A percentile compares a stretch with the other conserved stretches of the same genome.
Conservation (phyloP, 2,113 vertebrate genomes). For the Porphyrio hochstetteri region DNA sequence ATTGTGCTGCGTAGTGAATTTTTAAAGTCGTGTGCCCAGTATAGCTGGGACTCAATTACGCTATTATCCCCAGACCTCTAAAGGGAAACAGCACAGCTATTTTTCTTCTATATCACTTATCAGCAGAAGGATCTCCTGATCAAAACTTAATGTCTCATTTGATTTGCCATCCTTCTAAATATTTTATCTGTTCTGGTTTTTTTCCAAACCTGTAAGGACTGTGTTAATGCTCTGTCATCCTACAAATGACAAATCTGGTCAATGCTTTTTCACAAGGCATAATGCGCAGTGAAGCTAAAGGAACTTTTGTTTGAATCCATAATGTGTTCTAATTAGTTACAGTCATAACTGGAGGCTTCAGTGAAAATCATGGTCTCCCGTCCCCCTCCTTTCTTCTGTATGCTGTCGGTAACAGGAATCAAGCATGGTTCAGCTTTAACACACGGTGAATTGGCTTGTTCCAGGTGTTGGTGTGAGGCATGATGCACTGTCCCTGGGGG, state of each 20-base stretch:
- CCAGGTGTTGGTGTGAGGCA: neutral
- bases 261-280: neutral
- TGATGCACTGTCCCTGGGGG: neutral
- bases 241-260: neutral
- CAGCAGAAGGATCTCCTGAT: neutral
- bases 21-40: neutral
- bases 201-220: neutral
- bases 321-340: neutral
- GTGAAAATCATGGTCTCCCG: neutral
- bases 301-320: neutral
- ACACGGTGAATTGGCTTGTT: neutral
- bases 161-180: neutral
- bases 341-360: neutral
- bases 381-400: neutral
- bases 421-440: neutral
- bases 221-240: neutral
- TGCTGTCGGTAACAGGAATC: neutral
- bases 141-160: neutral
- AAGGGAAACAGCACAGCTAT: neutral
- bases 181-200: neutral
- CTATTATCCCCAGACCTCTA: neutral
- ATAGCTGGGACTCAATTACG: neutral
- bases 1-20: constrained; percentile 3
- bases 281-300: neutral
- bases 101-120: neutral